Percentiles rank a stretch among this genome's conserved stretches.
These are phyloP conservation scores for Ariolimax columbianus DNA, from an alignment of 2,888 invertebrate genomes.

Conservation along the genomic window DNA sequence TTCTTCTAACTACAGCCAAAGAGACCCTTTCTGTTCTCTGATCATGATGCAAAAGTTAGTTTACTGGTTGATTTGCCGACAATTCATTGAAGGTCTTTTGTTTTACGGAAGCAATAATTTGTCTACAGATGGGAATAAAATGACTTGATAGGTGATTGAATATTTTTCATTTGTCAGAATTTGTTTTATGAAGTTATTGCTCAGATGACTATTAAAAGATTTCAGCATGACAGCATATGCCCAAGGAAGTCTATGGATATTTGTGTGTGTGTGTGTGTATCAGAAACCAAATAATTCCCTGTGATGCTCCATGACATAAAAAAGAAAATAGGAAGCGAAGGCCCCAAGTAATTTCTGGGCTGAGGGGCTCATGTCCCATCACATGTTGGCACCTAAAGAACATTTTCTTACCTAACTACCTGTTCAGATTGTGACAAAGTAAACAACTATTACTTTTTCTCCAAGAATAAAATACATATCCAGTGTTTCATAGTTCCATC, in stretches of 20 bases:
- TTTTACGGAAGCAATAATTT: not conserved
- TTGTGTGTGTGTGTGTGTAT: not conserved
- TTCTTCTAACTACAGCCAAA: not conserved
- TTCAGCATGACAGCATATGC: no score
- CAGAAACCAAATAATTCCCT: not conserved
- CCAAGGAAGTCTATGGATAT: not conserved
- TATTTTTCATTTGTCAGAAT: not conserved
- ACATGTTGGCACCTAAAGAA: no score
- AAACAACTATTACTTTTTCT: no score
- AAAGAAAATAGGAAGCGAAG: no score
- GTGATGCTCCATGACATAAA: not conserved
- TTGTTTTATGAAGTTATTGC: no score
- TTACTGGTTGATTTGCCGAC: not conserved
- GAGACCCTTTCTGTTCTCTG: not conserved
- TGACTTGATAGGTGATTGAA: not conserved
- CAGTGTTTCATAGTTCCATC: no score
- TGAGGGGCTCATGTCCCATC: no score
- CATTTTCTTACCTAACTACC: no score
- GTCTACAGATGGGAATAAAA: not conserved
- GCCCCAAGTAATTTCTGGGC: no score
- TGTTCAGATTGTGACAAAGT: no score
- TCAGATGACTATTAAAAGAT: no score
- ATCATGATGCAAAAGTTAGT: not conserved
- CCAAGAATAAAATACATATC: no score
- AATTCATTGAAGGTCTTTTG: not conserved